Evolutionary conservation across 2,113 vertebrate species (phyloP).

Genomic region (Hirundichthys speculiger): DNA sequence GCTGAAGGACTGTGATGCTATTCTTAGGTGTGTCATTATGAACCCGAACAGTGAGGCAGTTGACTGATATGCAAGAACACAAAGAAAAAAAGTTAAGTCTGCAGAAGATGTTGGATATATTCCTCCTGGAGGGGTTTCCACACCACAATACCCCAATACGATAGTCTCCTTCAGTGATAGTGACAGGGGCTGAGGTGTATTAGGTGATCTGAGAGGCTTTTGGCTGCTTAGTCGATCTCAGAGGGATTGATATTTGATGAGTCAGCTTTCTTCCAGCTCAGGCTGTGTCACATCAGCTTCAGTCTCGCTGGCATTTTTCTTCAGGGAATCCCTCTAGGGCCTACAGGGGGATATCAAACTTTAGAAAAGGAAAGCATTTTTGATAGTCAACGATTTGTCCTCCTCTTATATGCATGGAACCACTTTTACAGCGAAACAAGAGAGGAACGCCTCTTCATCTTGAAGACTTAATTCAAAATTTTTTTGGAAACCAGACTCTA

Average conservation of each 20-base stretch:
- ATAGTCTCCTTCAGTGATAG: slow-evolving; percentile 14
- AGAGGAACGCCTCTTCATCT: slow-evolving; percentile 62
- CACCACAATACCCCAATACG: slow-evolving; percentile 21
- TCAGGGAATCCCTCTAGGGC: slow-evolving; percentile 74
- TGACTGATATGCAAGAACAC: too few species aligned
- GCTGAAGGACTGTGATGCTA: slow-evolving; percentile 30
- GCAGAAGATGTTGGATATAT: slow-evolving; percentile 14
- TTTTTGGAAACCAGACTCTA: too few species aligned
- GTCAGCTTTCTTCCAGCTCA: slow-evolving; percentile 70
- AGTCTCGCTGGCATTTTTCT: slow-evolving; percentile 72
- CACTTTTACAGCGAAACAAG: slow-evolving; percentile 24
- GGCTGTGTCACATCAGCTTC: slow-evolving; percentile 70
- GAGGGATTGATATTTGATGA: slow-evolving; percentile 62
- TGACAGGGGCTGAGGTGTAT: slow-evolving; percentile 8
- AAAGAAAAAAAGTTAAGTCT: neutral
- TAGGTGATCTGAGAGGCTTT: slow-evolving; percentile 39
- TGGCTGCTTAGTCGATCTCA: slow-evolving; percentile 43
- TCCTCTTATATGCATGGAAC: neutral
- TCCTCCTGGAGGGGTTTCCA: slow-evolving; percentile 37
- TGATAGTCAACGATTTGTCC: slow-evolving; percentile 4
- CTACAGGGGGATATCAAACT: slow-evolving; percentile 56
- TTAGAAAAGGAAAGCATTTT: slow-evolving; percentile 18
- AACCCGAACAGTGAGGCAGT: slow-evolving; percentile 4
- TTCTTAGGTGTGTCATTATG: slow-evolving; percentile 49
- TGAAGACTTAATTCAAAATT: slow-evolving; percentile 24